phyloP scores from a whole-genome alignment of 2,888 invertebrate genomes.

The Xiphydria camelus region DNA sequence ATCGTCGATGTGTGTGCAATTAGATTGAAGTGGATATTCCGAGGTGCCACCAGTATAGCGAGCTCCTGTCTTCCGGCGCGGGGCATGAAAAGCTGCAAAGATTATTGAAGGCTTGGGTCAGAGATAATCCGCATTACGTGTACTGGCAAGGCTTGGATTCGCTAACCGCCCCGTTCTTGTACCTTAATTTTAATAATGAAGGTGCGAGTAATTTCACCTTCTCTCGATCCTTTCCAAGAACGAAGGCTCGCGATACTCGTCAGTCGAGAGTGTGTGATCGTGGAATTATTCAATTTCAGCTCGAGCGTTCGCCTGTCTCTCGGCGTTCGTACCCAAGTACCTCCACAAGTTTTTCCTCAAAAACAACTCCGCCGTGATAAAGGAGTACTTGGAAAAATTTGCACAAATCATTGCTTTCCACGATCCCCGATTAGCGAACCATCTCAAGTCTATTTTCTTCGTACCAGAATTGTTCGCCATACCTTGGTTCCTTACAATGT shows the following conservation, averaged over 20 bases:
- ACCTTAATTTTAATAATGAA: slow-evolving; percentile 95
- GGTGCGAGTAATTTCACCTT: slow-evolving; percentile 62
- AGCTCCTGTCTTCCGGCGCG: slow-evolving; percentile 88
- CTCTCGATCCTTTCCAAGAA: too few relatives aligned
- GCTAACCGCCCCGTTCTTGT: slow-evolving; percentile 94
- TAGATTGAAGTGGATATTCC: slow-evolving; percentile 99
- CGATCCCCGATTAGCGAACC: slow-evolving; percentile 89
- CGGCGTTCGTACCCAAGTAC: slow-evolving; percentile 94
- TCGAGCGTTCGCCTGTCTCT: slow-evolving; percentile 92
- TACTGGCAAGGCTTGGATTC: slow-evolving; percentile 99
- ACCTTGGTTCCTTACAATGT: slow-evolving; percentile 99
- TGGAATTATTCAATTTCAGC: slow-evolving; percentile 64
- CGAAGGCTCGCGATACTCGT: neutral
- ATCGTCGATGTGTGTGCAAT: too few relatives aligned
- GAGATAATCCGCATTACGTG: slow-evolving; percentile 91
- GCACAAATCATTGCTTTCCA: slow-evolving; percentile 95
- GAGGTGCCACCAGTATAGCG: slow-evolving; percentile 98
- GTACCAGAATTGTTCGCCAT: slow-evolving; percentile 97
- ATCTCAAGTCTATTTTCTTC: slow-evolving; percentile 89
- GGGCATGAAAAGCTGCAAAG: slow-evolving; percentile 92
- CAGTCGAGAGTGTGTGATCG: neutral
- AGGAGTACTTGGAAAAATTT: slow-evolving; percentile 96
- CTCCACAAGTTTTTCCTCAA: slow-evolving; percentile 95
- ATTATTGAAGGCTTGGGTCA: slow-evolving; percentile 95
- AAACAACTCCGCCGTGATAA: slow-evolving; percentile 95